Evolutionary conservation across 2,797 vertebrate species (phyloP).

Genomic region (Halcyon leucocephala): DNA sequence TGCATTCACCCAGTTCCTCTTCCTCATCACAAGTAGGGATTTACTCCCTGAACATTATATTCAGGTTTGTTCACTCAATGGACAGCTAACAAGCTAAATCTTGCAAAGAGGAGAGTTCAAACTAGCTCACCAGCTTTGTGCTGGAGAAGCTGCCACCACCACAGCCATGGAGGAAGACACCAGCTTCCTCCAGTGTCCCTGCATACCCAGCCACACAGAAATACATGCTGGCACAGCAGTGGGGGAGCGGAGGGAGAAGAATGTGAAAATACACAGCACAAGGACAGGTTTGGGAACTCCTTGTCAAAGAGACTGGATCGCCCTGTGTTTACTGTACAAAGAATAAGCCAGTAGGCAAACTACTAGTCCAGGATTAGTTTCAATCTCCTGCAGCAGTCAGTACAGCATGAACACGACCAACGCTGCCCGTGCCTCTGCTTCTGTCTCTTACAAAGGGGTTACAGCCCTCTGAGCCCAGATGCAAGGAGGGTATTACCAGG

Average conservation of each 20-base stretch:
- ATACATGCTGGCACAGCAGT: not conserved
- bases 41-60: not conserved
- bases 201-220: not conserved
- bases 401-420: fast-evolving
- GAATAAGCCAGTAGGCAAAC: not conserved
- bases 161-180: not conserved
- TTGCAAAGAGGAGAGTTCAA: not conserved
- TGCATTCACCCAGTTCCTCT: not conserved
- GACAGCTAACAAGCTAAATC: not conserved
- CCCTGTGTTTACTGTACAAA: not conserved
- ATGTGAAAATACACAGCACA: not conserved
- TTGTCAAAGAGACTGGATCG: not conserved
- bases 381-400: not conserved
- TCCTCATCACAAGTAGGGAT: not conserved
- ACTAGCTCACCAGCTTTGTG: not conserved
- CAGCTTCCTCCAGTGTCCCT: not conserved
- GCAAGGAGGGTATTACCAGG: not conserved
- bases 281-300: not conserved
- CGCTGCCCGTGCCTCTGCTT: not conserved
- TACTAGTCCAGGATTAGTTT: not conserved
- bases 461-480: not conserved
- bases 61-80: not conserved
- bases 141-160: not conserved
- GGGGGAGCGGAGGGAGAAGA: not conserved
- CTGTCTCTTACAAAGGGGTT: not conserved